Percentiles rank a stretch among this genome's conserved stretches.
phyloP scores from a whole-genome alignment of 2,888 invertebrate species.

The Toxonevra muliebris region DNA sequence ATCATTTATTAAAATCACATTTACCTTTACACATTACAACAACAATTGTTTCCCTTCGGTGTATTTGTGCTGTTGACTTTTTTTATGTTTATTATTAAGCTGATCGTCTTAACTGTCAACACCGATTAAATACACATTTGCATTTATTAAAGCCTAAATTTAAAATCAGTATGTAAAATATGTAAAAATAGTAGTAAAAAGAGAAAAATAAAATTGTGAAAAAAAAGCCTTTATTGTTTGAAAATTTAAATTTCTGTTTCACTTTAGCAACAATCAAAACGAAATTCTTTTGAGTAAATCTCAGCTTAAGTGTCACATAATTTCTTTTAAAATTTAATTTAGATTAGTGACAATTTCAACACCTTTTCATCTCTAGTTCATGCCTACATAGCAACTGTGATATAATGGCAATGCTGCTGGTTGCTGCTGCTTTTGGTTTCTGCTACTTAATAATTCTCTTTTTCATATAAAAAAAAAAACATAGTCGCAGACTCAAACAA shows the following conservation, averaged over 20 bases:
- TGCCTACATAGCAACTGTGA: too few relatives aligned
- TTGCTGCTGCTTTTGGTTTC: too few relatives aligned
- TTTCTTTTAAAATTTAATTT: conserved; percentile 57
- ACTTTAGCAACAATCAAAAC: too few relatives aligned
- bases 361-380: too few relatives aligned
- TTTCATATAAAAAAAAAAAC: too few relatives aligned
- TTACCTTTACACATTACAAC: background rate
- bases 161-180: conserved; percentile 2
- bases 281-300: background rate
- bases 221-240: too few relatives aligned
- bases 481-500: too few relatives aligned
- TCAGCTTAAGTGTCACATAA: conserved; percentile 51
- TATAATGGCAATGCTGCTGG: too few relatives aligned
- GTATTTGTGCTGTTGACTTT: background rate
- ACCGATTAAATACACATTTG: conserved; percentile 58
- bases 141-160: conserved; percentile 39
- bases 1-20: background rate
- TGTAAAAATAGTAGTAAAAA: too few relatives aligned
- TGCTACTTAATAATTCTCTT: too few relatives aligned
- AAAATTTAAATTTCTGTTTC: too few relatives aligned
- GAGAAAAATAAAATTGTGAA: too few relatives aligned
- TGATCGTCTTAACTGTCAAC: conserved; percentile 54
- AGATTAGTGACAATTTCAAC: conserved; percentile 58
- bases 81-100: background rate
- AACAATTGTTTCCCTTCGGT: background rate